Base-by-base conservation (phyloP, 2,888 invertebrate species). In the Helicoverpa assulta region DNA sequence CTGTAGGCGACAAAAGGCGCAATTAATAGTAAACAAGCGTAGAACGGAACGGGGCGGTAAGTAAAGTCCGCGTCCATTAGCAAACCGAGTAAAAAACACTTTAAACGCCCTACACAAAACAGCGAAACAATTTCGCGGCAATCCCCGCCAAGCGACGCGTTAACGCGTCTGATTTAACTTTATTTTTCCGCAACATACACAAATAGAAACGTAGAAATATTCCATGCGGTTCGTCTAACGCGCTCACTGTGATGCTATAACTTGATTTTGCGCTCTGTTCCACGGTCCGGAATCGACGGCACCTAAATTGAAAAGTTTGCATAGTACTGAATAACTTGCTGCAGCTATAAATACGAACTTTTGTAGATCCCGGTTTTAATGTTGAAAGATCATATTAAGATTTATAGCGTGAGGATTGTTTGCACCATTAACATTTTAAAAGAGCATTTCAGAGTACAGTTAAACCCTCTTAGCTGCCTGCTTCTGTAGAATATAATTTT, bases 21-120 rank as follows among this genome's bases (percentile, higher is more conserved):
- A 94, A 94, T 93, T 93, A 94, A 93, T 93, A 92, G 89, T 89
- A 91, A 93, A 91, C 92, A 92, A 91, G 90, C 90, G 86, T 85
- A 84, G 83, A 88, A 86, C 88, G 88, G 86, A 87, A 86, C 86
- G 86, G 85, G 78, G 84, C 87, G 87, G 88, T 88, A 89, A 91
- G 91, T 90, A 90, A 90, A 90, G 89, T 89, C 88, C 89, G 87
- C 88, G 87, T 91, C 92, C 92, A 93, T 92, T 93, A 93, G 85
- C 87, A 82, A 85, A 82, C 82, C 80, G 83, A 85, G 85, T 85
- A 89, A 88, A 88, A 88, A 88, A 86, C 85, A 83, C 86, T 84
- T 84, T 80, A 85, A 90, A 90, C 88, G 82, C 80, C 79, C 81
- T 82, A 83, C 86, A 89, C 90, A 90, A 88, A 92, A 90, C 92